Evolutionary conservation across 2,797 vertebrate species (phyloP).

Genomic region (Clarias laeviceps): DNA sequence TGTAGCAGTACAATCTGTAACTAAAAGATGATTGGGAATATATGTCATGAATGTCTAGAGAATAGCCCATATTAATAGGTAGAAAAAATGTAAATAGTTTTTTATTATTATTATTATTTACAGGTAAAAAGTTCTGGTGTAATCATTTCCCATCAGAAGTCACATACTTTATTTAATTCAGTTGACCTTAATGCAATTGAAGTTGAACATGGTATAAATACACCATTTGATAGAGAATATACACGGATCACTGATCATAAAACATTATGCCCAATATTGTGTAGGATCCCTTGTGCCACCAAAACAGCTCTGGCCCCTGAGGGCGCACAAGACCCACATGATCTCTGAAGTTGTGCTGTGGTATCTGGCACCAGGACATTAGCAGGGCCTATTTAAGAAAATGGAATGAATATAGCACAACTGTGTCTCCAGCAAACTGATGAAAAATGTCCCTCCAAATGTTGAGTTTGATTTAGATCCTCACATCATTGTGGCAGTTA

Average conservation of each 20-base stretch:
- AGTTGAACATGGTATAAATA: neutral
- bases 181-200: neutral
- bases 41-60: neutral
- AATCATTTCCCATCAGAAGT: neutral
- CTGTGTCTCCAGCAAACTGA: neutral
- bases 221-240: neutral
- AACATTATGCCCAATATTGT: too few species aligned
- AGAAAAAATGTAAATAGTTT: neutral
- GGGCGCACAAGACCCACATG: too few species aligned
- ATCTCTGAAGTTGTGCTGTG: too few species aligned
- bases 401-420: neutral
- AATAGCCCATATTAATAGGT: neutral
- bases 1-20: neutral
- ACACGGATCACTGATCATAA: neutral
- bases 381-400: neutral
- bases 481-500: neutral
- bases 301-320: too few species aligned
- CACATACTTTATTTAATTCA: neutral
- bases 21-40: neutral
- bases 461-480: neutral
- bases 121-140: neutral
- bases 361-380: too few species aligned
- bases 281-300: too few species aligned
- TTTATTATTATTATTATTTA: neutral
- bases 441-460: neutral